phyloP scores from a whole-genome alignment of 2,797 vertebrate species.

The Dromococcyx pavoninus region DNA sequence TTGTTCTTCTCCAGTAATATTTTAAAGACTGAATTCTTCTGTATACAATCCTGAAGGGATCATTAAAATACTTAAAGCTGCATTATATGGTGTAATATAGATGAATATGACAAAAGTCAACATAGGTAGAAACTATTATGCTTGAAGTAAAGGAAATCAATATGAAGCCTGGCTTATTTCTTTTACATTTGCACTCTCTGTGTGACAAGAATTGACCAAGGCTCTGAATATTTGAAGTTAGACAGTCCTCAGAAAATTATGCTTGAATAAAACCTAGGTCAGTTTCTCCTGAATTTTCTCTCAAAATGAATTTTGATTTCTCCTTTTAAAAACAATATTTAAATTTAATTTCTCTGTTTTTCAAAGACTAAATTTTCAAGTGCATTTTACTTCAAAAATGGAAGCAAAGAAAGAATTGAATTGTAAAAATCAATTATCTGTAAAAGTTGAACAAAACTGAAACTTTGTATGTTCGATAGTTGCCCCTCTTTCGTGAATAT shows the following conservation, averaged over 20 bases:
- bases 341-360: neutral
- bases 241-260: neutral
- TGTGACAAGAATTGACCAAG: neutral
- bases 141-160: neutral
- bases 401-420: neutral
- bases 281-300: neutral
- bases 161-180: neutral
- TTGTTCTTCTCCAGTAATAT: neutral
- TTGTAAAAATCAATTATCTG: neutral
- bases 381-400: neutral
- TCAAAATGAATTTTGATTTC: neutral
- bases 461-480: neutral
- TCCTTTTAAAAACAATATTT: neutral
- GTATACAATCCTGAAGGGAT: neutral
- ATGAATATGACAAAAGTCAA: neutral
- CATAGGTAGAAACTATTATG: neutral
- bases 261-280: neutral
- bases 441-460: neutral
- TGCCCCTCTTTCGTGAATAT: neutral
- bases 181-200: neutral
- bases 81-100: neutral
- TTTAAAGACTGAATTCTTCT: neutral
- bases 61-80: neutral
- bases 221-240: neutral
- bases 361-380: neutral